Percentiles rank a stretch among this genome's conserved stretches.
These are phyloP conservation scores for Porites rus DNA, from an alignment of 92 coral and sea anemone species.

Conservation along the genomic window DNA sequence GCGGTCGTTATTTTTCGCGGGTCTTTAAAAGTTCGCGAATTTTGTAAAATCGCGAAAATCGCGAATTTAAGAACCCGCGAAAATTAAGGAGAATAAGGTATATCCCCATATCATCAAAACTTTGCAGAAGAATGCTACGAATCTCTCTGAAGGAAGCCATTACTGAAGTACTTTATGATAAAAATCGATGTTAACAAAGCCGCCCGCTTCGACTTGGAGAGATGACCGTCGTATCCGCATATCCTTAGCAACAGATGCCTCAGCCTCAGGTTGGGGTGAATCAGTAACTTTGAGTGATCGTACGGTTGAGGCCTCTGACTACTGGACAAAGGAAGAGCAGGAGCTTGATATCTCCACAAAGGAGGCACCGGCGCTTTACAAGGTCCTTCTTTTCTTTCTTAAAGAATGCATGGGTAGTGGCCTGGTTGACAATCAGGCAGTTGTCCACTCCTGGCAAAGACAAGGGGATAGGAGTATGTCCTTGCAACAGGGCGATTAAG, in stretches of 20 bases:
- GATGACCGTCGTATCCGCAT: constrained; percentile 50
- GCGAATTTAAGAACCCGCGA: too few species aligned
- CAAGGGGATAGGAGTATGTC: background rate
- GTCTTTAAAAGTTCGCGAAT: too few species aligned
- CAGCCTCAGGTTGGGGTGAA: constrained; percentile 66
- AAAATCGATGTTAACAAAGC: too few species aligned
- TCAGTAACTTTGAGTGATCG: constrained; percentile 9
- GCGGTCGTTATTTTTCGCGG: too few species aligned
- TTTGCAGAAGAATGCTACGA: constrained; percentile 23
- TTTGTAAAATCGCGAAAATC: too few species aligned
- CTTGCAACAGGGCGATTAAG: background rate
- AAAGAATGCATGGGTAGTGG: constrained; percentile 58
- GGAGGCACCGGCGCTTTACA: constrained; percentile 56
- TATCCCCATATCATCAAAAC: constrained; percentile 36
- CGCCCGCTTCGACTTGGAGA: too few species aligned
- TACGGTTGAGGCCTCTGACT: constrained; percentile 30
- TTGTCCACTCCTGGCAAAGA: constrained; percentile 22
- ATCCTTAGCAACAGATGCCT: constrained; percentile 70
- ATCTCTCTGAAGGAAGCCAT: constrained; percentile 20
- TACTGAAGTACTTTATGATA: background rate
- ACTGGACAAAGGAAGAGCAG: constrained; percentile 48
- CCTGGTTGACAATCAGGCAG: constrained; percentile 57
- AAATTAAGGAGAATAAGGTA: too few species aligned
- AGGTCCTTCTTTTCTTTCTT: constrained; percentile 28
- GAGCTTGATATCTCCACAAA: constrained; percentile 49